Evolutionary conservation across 1,140 invertebrate species (phyloP).

Genomic region (Dryas iulia): DNA sequence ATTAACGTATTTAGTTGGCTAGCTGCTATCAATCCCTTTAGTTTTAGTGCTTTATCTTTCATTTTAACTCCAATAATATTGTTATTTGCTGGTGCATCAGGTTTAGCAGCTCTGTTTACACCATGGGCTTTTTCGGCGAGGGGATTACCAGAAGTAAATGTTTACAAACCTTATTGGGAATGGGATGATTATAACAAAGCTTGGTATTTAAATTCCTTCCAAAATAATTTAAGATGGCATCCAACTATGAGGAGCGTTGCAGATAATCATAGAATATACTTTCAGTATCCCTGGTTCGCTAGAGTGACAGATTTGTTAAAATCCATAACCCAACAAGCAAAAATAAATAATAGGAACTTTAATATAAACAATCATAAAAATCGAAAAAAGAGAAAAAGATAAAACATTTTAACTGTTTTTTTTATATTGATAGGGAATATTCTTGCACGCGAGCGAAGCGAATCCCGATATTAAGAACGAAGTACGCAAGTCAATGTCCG

Average conservation of each 20-base stretch:
- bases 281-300: conserved; percentile 39
- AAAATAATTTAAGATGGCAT: conserved; percentile 36
- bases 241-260: conserved; percentile 27
- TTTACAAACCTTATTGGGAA: conserved; percentile 54
- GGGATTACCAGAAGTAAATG: conserved; percentile 53
- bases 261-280: conserved; percentile 19
- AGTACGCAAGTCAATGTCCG: too few species aligned
- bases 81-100: conserved; percentile 59
- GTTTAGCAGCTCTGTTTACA: conserved; percentile 55
- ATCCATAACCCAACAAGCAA: conserved; percentile 18
- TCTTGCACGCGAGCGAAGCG: too few species aligned
- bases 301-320: conserved; percentile 54
- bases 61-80: conserved; percentile 64
- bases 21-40: conserved; percentile 63
- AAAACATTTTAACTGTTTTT: too few species aligned
- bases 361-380: conserved; percentile 13
- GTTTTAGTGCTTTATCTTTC: conserved; percentile 60
- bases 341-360: background rate
- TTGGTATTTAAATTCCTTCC: conserved; percentile 53
- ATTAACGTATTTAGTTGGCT: conserved; percentile 62
- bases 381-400: conserved; percentile 50
- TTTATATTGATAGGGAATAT: too few species aligned
- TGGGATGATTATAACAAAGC: conserved; percentile 59
- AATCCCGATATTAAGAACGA: too few species aligned
- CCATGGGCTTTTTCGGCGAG: conserved; percentile 58